Percentiles rank a stretch among this genome's conserved stretches.
Evolutionary conservation across 2,888 invertebrate genomes (phyloP).

Genomic region (Onthophagus sagittarius): DNA sequence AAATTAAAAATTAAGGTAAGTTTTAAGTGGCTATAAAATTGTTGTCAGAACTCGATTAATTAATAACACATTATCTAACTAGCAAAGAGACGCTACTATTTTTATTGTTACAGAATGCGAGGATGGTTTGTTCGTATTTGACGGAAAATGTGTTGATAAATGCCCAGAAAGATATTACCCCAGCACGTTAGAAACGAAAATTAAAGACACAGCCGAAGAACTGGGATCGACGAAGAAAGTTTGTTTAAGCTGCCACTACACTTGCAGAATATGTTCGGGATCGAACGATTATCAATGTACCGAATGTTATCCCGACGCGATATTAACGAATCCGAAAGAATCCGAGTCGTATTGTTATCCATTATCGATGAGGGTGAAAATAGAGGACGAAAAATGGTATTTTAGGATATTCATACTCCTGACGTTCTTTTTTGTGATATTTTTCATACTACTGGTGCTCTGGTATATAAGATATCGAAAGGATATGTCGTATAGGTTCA

Average conservation of each 20-base stretch:
- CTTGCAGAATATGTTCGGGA: conserved; percentile 67
- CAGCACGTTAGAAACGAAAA: conserved; percentile 31
- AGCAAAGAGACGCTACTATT: conserved; percentile 26
- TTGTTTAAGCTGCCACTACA: conserved; percentile 70
- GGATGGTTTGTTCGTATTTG: conserved; percentile 57
- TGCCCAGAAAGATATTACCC: conserved; percentile 50
- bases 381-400: conserved; percentile 39
- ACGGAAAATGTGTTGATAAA: conserved; percentile 56
- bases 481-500: conserved; percentile 27
- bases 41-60: conserved; percentile 23
- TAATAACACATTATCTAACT: conserved; percentile 35
- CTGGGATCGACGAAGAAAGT: conserved; percentile 21
- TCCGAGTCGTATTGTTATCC: conserved; percentile 45
- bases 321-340: conserved; percentile 48
- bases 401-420: conserved; percentile 35
- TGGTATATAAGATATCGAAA: conserved; percentile 24
- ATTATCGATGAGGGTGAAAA: conserved; percentile 25
- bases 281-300: conserved; percentile 67
- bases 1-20: conserved; percentile 7
- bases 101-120: conserved; percentile 61
- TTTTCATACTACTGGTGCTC: conserved; percentile 25
- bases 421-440: conserved; percentile 31
- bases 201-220: conserved; percentile 30
- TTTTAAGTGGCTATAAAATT: conserved; percentile 21
- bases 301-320: conserved; percentile 64